These are phyloP conservation scores for Lasioglossum malachurum DNA, from an alignment of 2,888 invertebrate species.

Conservation along the genomic window DNA sequence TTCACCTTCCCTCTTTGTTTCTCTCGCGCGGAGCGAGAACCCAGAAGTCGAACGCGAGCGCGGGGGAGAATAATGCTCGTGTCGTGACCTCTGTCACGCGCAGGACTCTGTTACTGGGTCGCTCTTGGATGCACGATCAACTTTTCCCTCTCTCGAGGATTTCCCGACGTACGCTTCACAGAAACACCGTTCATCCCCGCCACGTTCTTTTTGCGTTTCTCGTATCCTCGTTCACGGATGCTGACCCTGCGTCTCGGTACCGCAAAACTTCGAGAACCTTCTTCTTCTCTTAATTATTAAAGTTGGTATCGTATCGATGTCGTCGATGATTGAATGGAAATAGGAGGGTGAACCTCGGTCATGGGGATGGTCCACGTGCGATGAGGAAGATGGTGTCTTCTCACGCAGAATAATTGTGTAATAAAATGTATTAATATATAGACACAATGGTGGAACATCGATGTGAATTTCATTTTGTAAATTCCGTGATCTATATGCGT, in stretches of 20 bases:
- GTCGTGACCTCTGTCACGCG: conserved; percentile 57
- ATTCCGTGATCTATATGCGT: neutral
- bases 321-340: neutral
- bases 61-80: conserved; percentile 59
- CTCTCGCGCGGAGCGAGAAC: neutral
- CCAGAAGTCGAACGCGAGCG: conserved; percentile 42
- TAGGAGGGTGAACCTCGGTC: neutral
- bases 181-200: conserved; percentile 10
- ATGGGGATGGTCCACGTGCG: neutral
- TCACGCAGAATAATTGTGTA: neutral
- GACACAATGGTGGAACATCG: too few relatives aligned
- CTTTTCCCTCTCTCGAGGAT: neutral
- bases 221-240: neutral
- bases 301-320: neutral
- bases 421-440: too few relatives aligned
- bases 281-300: neutral
- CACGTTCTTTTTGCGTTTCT: neutral
- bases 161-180: neutral
- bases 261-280: neutral
- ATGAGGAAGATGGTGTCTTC: neutral
- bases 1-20: conserved; percentile 51
- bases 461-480: too few relatives aligned
- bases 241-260: neutral
- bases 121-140: conserved; percentile 52
- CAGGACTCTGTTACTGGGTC: conserved; percentile 55